Conservation (phyloP, 35 echinoderm and acorn worm species). For the Apostichopus japonicus region DNA sequence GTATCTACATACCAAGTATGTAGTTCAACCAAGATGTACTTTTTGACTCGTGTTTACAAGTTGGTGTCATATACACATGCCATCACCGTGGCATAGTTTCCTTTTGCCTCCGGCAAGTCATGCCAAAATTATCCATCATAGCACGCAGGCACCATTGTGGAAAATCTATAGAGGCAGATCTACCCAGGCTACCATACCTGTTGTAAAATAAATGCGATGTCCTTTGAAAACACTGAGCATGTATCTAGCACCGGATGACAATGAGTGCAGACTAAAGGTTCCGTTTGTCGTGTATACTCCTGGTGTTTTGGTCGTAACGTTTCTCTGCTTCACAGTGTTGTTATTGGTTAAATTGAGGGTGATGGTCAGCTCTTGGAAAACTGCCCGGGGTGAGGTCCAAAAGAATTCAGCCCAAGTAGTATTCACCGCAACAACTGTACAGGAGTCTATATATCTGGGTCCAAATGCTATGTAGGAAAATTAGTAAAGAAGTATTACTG, state of each 20-base stretch:
- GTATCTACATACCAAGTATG: too few relatives aligned
- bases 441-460: background rate
- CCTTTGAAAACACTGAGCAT: background rate
- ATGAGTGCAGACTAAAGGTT: background rate
- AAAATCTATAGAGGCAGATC: too few relatives aligned
- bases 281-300: background rate
- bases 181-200: background rate
- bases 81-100: too few relatives aligned
- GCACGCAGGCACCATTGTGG: too few relatives aligned
- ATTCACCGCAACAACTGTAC: background rate
- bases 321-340: background rate
- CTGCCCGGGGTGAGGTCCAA: background rate
- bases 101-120: too few relatives aligned
- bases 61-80: too few relatives aligned
- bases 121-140: too few relatives aligned
- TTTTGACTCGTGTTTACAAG: too few relatives aligned
- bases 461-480: background rate
- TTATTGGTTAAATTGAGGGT: background rate
- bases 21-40: too few relatives aligned
- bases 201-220: background rate
- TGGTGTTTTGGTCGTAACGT: background rate
- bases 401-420: background rate
- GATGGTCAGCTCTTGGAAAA: background rate
- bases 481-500: background rate
- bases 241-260: background rate